Evolutionary conservation across 1,140 invertebrate species (phyloP).

Genomic region (Drosophila repletoides): DNA sequence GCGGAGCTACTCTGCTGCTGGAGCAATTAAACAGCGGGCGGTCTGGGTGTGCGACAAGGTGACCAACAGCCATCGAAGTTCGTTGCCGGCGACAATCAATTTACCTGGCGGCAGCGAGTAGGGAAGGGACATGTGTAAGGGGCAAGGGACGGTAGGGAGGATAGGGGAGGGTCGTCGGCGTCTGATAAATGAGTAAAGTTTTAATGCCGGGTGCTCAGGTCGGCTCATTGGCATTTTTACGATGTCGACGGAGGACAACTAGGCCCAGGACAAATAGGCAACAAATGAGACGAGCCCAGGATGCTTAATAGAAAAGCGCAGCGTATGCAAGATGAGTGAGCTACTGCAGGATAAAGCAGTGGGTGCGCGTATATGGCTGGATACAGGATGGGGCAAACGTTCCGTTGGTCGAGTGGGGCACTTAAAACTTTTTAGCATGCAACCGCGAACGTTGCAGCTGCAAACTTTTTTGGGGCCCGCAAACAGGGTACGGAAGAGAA

Average conservation of each 20-base stretch:
- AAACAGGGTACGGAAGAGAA: background rate
- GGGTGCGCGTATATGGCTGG: too few species aligned
- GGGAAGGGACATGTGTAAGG: background rate
- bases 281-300: slow-evolving; percentile 73
- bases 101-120: slow-evolving; percentile 50
- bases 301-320: slow-evolving; percentile 75
- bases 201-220: slow-evolving; percentile 73
- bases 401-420: slow-evolving; percentile 47
- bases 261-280: slow-evolving; percentile 67
- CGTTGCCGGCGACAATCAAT: slow-evolving; percentile 76
- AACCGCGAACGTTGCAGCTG: slow-evolving; percentile 65
- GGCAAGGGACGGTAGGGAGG: background rate
- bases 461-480: slow-evolving; percentile 51
- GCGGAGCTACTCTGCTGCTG: slow-evolving; percentile 10
- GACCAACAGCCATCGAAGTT: slow-evolving; percentile 75
- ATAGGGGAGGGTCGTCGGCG: slow-evolving; percentile 21
- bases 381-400: background rate
- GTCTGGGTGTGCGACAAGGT: slow-evolving; percentile 58
- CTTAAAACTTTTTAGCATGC: slow-evolving; percentile 78
- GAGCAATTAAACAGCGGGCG: slow-evolving; percentile 69
- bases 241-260: slow-evolving; percentile 47
- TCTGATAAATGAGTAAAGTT: slow-evolving; percentile 80
- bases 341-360: too few species aligned
- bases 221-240: slow-evolving; percentile 79
- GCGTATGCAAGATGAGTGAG: slow-evolving; percentile 53